Evolutionary conservation across 1,140 invertebrate genomes (phyloP).

Genomic region (Proctacanthus coquilletti): DNA sequence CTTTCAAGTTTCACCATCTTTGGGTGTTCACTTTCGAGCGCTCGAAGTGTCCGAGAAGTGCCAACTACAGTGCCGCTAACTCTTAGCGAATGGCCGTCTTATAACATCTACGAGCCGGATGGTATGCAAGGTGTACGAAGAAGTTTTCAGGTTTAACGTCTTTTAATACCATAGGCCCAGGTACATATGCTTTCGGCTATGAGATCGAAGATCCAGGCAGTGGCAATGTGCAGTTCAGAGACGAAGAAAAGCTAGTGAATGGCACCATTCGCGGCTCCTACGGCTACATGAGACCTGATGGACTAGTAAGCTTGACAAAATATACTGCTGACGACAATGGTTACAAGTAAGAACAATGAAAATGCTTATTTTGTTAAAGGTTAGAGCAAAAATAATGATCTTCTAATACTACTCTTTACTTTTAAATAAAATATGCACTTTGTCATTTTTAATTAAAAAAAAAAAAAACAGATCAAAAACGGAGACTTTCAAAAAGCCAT

Average conservation of each 20-base stretch:
- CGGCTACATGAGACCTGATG: conserved; percentile 46
- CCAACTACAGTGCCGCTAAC: conserved; percentile 11
- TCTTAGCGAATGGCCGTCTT: conserved; percentile 8
- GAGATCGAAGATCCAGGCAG: conserved; percentile 42
- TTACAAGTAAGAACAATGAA: conserved; percentile 36
- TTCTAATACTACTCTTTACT: no score
- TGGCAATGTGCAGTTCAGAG: conserved; percentile 47
- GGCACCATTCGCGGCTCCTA: conserved; percentile 51
- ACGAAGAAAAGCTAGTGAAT: conserved; percentile 45
- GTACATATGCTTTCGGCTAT: conserved; percentile 52
- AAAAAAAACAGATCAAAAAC: no score
- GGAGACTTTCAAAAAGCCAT: no score
- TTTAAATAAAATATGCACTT: no score
- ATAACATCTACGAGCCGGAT: conserved; percentile 20
- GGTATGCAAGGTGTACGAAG: conserved; percentile 14
- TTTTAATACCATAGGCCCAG: conserved; percentile 40
- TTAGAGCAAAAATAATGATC: no score
- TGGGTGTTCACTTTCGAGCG: no score
- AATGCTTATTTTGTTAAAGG: neutral
- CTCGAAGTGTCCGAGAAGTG: no score
- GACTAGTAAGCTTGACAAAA: conserved; percentile 36
- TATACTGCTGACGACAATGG: conserved; percentile 47
- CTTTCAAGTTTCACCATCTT: no score
- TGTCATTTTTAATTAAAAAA: no score
- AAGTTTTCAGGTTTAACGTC: no score